Base-by-base conservation (phyloP, 2,888 invertebrate species). In the Byasa hedistus region DNA sequence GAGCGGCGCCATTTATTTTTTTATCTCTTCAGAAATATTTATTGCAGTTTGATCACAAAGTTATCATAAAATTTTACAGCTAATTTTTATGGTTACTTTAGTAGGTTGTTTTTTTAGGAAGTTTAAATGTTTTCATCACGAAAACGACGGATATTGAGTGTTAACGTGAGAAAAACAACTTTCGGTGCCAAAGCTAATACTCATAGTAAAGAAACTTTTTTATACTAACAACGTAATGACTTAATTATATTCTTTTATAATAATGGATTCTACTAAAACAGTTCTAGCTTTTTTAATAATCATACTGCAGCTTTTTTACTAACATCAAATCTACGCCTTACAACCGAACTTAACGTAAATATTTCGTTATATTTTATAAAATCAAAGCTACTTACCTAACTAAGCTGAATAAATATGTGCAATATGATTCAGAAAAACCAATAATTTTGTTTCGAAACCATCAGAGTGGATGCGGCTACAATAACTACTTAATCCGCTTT, bases 41-140 rank as follows among this genome's bases (percentile, higher is more conserved):
- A 61, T 55, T 24, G 24, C 39, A 44, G 39, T 61, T 61, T 61
- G 55, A 61, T 61, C 55, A 55, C 39, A 39, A n/a, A 23, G 54
- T 61, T 61, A 55, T 55, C 36, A 56, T 56, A 61, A 61, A 61
- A 44, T 61, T 61, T 61, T 61, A 61, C 61, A 54, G 61, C 61
- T 54, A 61, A 61, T 55, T 61, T 61, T 32, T 24, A 56, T 54
- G 21, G 39, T 23, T 17, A 19, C 39, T 61, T 61, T 39, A 39
- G 23, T 55, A 36, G 39, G 54, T 55, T 61, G 61, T 61, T 61
- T 61, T 61, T 55, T 55, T 39, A 61, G 36, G 39, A 61, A 61
- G 39, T 61, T 61, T 61, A 36, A 61, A 61, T 61, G 61, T 61
- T 61, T 61, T 55, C 61, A 54, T 61, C 22, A 36, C 54, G 21